Conservation (phyloP, 2,888 invertebrate species). For the Helicoverpa assulta region DNA sequence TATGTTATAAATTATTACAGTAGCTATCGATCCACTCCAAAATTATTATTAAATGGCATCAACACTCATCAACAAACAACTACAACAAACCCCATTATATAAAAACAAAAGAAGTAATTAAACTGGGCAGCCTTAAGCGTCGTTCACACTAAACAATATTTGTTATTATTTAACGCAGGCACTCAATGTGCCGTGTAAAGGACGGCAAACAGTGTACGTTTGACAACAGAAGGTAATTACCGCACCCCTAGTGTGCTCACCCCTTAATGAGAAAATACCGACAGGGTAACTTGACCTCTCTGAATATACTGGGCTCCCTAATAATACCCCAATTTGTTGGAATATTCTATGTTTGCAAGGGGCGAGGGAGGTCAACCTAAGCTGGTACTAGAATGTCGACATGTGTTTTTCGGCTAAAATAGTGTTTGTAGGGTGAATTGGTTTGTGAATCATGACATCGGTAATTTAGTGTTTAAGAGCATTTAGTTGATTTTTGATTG, state of each 20-base stretch:
- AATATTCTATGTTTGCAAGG: slow-evolving; percentile 10
- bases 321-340: slow-evolving; percentile 11
- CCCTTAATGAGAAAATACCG: slow-evolving; percentile 70
- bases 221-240: slow-evolving; percentile 82
- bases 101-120: slow-evolving; percentile 76
- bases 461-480: slow-evolving; percentile 42
- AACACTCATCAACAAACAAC: slow-evolving; percentile 31
- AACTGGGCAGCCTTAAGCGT: slow-evolving; percentile 76
- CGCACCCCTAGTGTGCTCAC: slow-evolving; percentile 76
- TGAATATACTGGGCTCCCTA: slow-evolving; percentile 29
- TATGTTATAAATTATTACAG: background rate
- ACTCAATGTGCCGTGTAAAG: slow-evolving; percentile 74
- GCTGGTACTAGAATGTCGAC: slow-evolving; percentile 73
- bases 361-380: slow-evolving; percentile 62
- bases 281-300: slow-evolving; percentile 71
- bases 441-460: slow-evolving; percentile 56
- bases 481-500: slow-evolving; percentile 24
- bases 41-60: slow-evolving; percentile 22
- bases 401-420: slow-evolving; percentile 76
- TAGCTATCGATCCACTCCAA: background rate
- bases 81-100: slow-evolving; percentile 33
- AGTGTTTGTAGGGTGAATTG: slow-evolving; percentile 68
- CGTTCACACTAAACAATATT: slow-evolving; percentile 79
- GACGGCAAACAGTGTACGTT: slow-evolving; percentile 77
- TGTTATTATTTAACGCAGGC: slow-evolving; percentile 83